phyloP scores from a whole-genome alignment of 2,888 invertebrate genomes.

The Congeria kusceri region DNA sequence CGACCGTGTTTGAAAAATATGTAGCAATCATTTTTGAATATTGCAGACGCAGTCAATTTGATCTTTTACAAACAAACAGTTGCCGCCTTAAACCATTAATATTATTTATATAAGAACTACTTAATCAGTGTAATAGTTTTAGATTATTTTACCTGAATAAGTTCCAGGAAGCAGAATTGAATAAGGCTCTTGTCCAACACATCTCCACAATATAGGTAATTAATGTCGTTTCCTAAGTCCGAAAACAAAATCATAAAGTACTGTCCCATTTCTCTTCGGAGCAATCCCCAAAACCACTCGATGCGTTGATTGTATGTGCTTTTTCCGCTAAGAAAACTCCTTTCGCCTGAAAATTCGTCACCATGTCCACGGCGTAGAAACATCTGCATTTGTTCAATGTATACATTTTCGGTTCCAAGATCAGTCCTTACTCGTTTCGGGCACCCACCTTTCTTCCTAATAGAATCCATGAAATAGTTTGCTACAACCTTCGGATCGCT shows the following conservation, averaged over 20 bases:
- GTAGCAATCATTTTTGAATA: no score
- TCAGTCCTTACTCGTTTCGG: constrained; percentile 47
- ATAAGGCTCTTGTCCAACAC: constrained; percentile 29
- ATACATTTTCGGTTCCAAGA: constrained; percentile 56
- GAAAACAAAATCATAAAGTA: constrained; percentile 20
- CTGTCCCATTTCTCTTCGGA: constrained; percentile 22
- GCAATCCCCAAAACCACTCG: constrained; percentile 9
- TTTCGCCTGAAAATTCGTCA: constrained; percentile 17
- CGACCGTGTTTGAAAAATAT: no score
- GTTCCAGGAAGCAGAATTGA: constrained; percentile 29
- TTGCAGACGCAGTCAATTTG: no score
- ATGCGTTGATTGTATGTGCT: constrained; percentile 21
- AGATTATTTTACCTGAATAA: constrained; percentile 29
- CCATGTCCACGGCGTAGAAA: constrained; percentile 20
- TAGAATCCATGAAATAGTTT: constrained; percentile 38
- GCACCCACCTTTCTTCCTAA: constrained; percentile 38
- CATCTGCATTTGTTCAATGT: constrained; percentile 14
- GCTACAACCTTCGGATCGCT: constrained; percentile 51
- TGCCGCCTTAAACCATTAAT: no score
- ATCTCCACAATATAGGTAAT: constrained; percentile 24
- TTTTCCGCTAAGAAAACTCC: constrained; percentile 35
- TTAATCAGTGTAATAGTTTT: neutral
- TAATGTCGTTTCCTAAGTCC: constrained; percentile 10
- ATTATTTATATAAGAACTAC: no score
- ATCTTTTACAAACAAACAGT: no score